Conservation (phyloP, 2,888 invertebrate genomes). For the Drosophila kuntzei region DNA sequence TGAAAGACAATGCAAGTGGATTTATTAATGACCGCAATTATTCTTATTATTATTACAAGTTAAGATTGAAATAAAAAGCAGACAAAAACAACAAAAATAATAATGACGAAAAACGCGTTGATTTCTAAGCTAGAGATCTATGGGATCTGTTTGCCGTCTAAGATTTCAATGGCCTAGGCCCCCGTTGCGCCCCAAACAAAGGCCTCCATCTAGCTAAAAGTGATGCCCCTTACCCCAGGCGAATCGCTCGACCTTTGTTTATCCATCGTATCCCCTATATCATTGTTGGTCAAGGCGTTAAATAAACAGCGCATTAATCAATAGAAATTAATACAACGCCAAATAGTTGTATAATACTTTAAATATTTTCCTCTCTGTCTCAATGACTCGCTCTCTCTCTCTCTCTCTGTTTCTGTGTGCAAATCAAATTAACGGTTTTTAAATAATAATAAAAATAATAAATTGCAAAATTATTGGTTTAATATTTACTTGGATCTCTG, state of each 20-base stretch:
- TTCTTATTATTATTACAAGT: conserved; percentile 77
- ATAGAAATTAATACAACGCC: conserved; percentile 75
- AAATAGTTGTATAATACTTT: conserved; percentile 72
- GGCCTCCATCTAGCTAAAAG: conserved; percentile 51
- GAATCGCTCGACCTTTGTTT: conserved; percentile 44
- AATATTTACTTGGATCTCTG: conserved; percentile 17
- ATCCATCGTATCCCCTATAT: conserved; percentile 30
- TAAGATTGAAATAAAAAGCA: conserved; percentile 33
- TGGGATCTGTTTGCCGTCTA: conserved; percentile 59
- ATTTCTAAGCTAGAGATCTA: conserved; percentile 62
- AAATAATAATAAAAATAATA: conserved; percentile 21
- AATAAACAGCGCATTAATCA: conserved; percentile 78
- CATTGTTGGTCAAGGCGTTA: conserved; percentile 66
- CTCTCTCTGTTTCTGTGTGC: conserved; percentile 34
- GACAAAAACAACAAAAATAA: conserved; percentile 33
- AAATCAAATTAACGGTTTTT: conserved; percentile 71
- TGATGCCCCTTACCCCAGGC: conserved; percentile 30
- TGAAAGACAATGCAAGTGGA: conserved; percentile 73
- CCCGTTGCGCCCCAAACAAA: conserved; percentile 67
- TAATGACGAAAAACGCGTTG: conserved; percentile 61
- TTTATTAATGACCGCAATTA: conserved; percentile 79
- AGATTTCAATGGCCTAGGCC: conserved; percentile 64
- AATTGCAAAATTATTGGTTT: conserved; percentile 34
- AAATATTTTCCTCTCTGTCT: conserved; percentile 18
- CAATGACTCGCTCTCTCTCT: background rate